Evolutionary conservation across 2,113 vertebrate species (phyloP).

Genomic region (Corythaeola cristata): DNA sequence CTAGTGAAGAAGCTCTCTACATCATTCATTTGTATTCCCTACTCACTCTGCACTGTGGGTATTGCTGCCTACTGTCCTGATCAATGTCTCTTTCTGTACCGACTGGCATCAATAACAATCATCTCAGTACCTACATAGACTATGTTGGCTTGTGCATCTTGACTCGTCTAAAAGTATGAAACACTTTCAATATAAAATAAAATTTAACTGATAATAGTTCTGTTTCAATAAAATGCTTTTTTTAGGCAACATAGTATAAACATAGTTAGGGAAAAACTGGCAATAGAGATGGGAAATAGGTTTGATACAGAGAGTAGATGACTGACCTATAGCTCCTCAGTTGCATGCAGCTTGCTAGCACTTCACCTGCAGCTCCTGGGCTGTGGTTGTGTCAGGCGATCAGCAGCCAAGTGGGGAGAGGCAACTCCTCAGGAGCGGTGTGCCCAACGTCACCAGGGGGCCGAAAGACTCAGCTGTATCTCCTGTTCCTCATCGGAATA

Average conservation of each 20-base stretch:
- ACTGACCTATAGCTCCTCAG: background rate
- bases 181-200: background rate
- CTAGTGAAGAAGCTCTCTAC: background rate
- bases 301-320: background rate
- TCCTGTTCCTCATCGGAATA: background rate
- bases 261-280: background rate
- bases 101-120: background rate
- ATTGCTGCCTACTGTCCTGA: background rate
- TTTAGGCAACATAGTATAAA: background rate
- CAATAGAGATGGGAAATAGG: background rate
- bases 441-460: background rate
- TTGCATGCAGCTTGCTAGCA: background rate
- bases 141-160: background rate
- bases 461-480: fast-evolving
- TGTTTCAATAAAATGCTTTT: background rate
- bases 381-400: background rate
- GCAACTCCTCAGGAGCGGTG: background rate
- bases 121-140: background rate
- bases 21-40: background rate
- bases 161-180: background rate
- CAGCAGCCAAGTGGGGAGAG: background rate
- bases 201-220: background rate
- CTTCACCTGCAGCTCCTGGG: background rate
- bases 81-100: background rate
- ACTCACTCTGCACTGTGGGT: background rate